phyloP scores from a whole-genome alignment of 2,113 vertebrate genomes.

The Dicentrarchus labrax region DNA sequence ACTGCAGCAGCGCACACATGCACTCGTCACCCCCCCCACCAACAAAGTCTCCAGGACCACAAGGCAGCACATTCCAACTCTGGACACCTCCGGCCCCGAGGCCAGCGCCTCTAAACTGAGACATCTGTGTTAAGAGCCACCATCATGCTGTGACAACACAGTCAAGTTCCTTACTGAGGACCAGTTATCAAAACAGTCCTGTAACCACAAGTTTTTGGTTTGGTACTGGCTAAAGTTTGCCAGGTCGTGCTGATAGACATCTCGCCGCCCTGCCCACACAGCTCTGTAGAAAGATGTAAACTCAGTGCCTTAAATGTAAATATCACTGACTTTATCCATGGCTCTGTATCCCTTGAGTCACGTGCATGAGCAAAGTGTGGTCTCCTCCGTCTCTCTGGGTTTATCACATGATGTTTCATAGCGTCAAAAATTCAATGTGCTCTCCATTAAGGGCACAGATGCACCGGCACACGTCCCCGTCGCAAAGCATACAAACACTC shows the following conservation, averaged over 20 bases:
- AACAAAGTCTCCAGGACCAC: constrained; percentile 61
- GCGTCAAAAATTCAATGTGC: constrained; percentile 45
- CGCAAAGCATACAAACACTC: constrained; percentile 69
- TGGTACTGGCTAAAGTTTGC: background rate
- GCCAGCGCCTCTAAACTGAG: constrained; percentile 45
- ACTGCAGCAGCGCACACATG: constrained; percentile 54
- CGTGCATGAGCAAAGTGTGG: constrained; percentile 9
- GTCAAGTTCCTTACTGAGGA: constrained; percentile 5
- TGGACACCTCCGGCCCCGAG: constrained; percentile 54
- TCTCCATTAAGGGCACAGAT: constrained; percentile 57
- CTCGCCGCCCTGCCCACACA: background rate
- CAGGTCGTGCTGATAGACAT: background rate
- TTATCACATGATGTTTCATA: constrained; percentile 48
- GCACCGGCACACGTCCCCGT: constrained; percentile 62
- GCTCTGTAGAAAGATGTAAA: background rate
- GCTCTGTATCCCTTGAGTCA: constrained; percentile 1
- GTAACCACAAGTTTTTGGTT: constrained; percentile 14
- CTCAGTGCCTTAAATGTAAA: background rate
- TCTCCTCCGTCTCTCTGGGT: background rate
- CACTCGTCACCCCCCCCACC: background rate
- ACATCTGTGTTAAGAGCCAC: constrained; percentile 70
- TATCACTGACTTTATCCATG: background rate
- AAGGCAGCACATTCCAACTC: constrained; percentile 67
- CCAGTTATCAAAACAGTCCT: constrained; percentile 31
- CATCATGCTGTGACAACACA: constrained; percentile 53